Conservation (phyloP, 2,113 vertebrate species). For the Choloepus hoffmanni region DNA sequence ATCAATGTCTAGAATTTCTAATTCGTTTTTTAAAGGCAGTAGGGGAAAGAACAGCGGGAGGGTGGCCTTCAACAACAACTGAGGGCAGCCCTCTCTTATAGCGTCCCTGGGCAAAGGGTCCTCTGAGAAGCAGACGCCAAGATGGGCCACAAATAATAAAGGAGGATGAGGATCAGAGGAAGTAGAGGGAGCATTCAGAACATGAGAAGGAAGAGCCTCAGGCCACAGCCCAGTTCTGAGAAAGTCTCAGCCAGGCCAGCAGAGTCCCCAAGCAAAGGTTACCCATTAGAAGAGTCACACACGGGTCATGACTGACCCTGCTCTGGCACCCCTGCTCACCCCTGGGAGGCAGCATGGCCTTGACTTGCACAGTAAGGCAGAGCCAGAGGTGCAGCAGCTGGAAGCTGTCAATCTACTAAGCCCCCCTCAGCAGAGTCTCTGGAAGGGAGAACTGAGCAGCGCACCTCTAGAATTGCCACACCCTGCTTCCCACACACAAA, state of each 20-base stretch:
- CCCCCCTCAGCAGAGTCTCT: background rate
- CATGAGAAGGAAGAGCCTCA: background rate
- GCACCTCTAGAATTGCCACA: background rate
- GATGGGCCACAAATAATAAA: background rate
- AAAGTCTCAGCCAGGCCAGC: background rate
- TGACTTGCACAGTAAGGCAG: background rate
- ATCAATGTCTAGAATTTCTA: background rate
- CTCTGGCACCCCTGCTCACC: background rate
- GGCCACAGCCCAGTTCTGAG: background rate
- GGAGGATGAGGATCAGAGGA: background rate
- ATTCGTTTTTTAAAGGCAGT: constrained; percentile 13
- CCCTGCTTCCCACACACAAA: constrained; percentile 9
- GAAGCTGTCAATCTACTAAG: too few relatives aligned
- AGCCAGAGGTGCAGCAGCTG: background rate
- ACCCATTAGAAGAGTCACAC: background rate
- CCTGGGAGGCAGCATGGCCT: background rate
- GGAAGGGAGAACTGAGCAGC: background rate
- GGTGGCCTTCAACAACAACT: background rate
- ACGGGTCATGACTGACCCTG: background rate
- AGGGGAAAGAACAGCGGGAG: background rate
- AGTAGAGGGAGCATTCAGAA: background rate
- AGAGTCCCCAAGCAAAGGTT: background rate
- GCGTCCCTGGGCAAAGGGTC: background rate
- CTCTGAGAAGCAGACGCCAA: background rate
- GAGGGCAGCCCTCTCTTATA: too few relatives aligned